These are phyloP conservation scores for Xiphophorus hellerii DNA, from an alignment of 2,113 vertebrate genomes.

Conservation along the genomic window DNA sequence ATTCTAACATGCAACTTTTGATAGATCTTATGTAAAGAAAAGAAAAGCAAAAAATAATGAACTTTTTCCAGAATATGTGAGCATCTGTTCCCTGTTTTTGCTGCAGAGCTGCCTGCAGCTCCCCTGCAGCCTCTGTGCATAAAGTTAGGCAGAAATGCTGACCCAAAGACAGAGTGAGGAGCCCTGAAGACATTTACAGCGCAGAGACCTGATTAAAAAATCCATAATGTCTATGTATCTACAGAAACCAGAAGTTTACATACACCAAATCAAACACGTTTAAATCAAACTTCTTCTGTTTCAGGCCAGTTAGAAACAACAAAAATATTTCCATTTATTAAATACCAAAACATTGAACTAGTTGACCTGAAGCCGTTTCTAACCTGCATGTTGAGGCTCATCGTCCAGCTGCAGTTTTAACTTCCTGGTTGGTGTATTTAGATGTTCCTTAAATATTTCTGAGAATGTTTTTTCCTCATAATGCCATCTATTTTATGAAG, in stretches of 20 bases:
- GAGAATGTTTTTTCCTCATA: too few relatives aligned
- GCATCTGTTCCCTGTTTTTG: slow-evolving; percentile 20
- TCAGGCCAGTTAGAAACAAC: too few relatives aligned
- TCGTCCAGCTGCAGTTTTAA: too few relatives aligned
- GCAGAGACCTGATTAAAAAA: slow-evolving; percentile 10
- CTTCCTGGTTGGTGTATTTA: too few relatives aligned
- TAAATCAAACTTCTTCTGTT: too few relatives aligned
- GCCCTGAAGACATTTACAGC: slow-evolving; percentile 4
- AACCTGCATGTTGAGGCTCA: too few relatives aligned
- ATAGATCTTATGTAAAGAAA: neutral
- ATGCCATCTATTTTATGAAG: too few relatives aligned
- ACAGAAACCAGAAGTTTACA: neutral
- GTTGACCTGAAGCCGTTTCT: too few relatives aligned
- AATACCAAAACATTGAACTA: too few relatives aligned
- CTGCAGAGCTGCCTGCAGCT: slow-evolving; percentile 55
- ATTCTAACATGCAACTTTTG: neutral
- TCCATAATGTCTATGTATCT: neutral
- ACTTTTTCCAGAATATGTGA: neutral
- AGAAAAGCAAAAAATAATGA: neutral
- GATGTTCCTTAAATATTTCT: too few relatives aligned
- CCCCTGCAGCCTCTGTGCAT: slow-evolving; percentile 35
- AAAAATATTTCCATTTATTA: too few relatives aligned
- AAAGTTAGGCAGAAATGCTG: slow-evolving; percentile 66
- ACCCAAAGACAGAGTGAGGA: slow-evolving; percentile 50
- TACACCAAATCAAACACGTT: too few relatives aligned